Base-by-base conservation (phyloP, 2,113 vertebrate genomes). In the Setophaga petechia region DNA sequence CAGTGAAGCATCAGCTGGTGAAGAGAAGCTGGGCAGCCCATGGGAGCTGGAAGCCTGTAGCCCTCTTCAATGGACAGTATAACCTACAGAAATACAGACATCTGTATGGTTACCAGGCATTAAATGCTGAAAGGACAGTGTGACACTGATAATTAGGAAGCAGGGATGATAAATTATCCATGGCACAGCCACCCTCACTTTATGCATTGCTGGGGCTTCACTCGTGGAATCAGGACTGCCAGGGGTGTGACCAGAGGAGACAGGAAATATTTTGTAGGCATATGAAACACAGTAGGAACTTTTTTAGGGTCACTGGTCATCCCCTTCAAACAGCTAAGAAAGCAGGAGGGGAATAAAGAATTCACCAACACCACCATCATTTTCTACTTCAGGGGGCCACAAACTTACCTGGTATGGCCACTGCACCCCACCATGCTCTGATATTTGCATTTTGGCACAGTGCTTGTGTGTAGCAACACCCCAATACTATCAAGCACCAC, bases 51-150 rank as follows among this genome's bases (percentile, higher is more conserved):
- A 59, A 99, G 98, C 91, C 99, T 98, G 96, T 99, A 99, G 71
- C 99, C 99, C 97, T 99, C 99, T 94, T 99, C 99, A 65, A 99
- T 99, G 69, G 99, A 99, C 93, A 99, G 97, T 92, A 99, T 99
- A 85, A 99, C 99, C 99, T 99, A 83, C 72, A 94, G 58, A 93
- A 97, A 93, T 47, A 90, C 9, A 54, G 23, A 24, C 24, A 58
- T 3, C 74, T 11, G 20, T 11, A 5, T 5, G 18, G 43, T 76
- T 47, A 37, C 25, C 43, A 52, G 17, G 37, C 35, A 57, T 92
- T 57, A 68, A 66, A 82, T 28, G 65, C n/a, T 71, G 68, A 65
- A 68, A 75, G 68, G 39, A 61, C 3, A 4, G 23, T 7, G 15
- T 41, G 41, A 65, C 79, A 27, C 3, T 44, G 63, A 59, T 11